Evolutionary conservation across 2,888 invertebrate species (phyloP).

Genomic region (Buathra laborator): DNA sequence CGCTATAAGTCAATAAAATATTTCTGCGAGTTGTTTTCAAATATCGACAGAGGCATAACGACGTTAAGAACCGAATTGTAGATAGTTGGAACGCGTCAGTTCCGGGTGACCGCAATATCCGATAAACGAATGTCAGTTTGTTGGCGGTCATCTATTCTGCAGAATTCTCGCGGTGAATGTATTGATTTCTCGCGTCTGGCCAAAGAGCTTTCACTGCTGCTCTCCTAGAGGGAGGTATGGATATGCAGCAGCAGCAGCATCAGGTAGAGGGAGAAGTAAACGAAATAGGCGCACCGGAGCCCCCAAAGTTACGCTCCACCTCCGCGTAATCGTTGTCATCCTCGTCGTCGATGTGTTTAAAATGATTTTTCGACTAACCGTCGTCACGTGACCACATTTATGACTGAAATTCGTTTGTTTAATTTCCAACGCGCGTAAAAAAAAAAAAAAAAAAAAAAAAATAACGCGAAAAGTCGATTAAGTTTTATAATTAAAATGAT

Average conservation of each 20-base stretch:
- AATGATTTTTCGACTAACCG: constrained; percentile 19
- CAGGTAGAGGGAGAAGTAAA: constrained; percentile 45
- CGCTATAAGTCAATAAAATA: background rate
- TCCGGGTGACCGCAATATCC: constrained; percentile 29
- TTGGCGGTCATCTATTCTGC: constrained; percentile 53
- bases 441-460: background rate
- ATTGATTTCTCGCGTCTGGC: constrained; percentile 60
- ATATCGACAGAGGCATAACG: background rate
- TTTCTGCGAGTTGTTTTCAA: background rate
- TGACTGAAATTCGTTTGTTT: constrained; percentile 21
- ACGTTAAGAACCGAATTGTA: background rate
- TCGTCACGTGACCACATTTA: constrained; percentile 40
- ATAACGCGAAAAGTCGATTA: constrained; percentile 14
- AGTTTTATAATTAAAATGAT: constrained; percentile 23
- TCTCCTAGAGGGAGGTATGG: constrained; percentile 62
- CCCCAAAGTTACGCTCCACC: constrained; percentile 9
- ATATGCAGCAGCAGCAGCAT: constrained; percentile 36
- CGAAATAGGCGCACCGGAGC: constrained; percentile 53
- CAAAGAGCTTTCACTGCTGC: constrained; percentile 55
- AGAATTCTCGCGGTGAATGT: constrained; percentile 52
- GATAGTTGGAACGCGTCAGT: constrained; percentile 3
- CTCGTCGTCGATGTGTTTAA: constrained; percentile 47
- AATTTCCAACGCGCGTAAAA: constrained; percentile 15
- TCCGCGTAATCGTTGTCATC: constrained; percentile 11
- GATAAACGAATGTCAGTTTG: constrained; percentile 45